Percentiles rank a stretch among this genome's conserved stretches.
Conservation (phyloP, 2,888 invertebrate species). For the Pristionchus mayeri region DNA sequence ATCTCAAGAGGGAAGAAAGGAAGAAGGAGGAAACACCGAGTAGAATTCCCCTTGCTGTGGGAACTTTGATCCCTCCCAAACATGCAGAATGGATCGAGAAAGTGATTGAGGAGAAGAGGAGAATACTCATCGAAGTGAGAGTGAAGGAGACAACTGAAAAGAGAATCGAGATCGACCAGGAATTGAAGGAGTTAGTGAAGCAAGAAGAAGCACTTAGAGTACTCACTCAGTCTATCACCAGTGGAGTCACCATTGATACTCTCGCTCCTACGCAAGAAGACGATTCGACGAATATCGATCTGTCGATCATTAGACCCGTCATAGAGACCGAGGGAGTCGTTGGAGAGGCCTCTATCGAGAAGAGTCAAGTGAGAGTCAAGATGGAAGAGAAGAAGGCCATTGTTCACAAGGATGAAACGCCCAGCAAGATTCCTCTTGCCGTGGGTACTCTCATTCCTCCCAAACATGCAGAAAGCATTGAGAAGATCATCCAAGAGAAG, state of each 20-base stretch:
- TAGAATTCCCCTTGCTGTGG: constrained; percentile 3
- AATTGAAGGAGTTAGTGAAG: constrained; percentile 23
- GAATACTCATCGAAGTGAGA: background rate
- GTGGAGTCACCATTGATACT: background rate
- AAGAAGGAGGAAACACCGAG: background rate
- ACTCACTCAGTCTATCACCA: constrained; percentile 48
- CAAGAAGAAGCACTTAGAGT: constrained; percentile 10
- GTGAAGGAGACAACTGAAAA: constrained; percentile 17
- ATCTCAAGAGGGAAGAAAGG: background rate
- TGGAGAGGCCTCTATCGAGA: constrained; percentile 52
- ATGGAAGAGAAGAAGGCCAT: constrained; percentile 7
- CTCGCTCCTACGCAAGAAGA: constrained; percentile 27
- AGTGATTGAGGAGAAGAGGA: constrained; percentile 39
- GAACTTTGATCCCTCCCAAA: constrained; percentile 42
- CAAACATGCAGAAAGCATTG: constrained; percentile 29
- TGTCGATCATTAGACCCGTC: constrained; percentile 52
- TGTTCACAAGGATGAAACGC: background rate
- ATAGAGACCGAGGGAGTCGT: constrained; percentile 43
- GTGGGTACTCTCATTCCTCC: constrained; percentile 19
- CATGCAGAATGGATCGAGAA: constrained; percentile 26
- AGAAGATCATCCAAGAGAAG: constrained; percentile 45
- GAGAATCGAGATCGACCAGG: constrained; percentile 15
- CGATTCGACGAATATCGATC: constrained; percentile 58
- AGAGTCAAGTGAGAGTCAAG: constrained; percentile 38
- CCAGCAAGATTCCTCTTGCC: background rate